Conservation (phyloP, 2,113 vertebrate genomes). For the Phaethon lepturus region DNA sequence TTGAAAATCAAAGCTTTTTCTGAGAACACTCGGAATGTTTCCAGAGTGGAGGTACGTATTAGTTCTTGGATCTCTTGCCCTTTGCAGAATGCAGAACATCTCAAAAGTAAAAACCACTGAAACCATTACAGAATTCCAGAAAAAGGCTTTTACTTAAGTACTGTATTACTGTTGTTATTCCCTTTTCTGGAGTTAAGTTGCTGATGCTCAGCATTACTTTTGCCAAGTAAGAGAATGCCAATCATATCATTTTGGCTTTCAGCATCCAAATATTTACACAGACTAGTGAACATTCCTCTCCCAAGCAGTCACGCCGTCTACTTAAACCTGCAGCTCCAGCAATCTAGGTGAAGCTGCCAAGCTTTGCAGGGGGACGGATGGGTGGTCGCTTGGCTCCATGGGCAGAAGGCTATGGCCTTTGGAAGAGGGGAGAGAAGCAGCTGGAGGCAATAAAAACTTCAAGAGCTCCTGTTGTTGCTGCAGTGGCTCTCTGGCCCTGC, state of each 20-base stretch:
- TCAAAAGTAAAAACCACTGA: not conserved
- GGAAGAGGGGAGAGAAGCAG: not conserved
- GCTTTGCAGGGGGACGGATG: not conserved
- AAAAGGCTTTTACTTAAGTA: not conserved
- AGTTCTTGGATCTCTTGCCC: not conserved
- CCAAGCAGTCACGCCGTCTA: rapidly evolving
- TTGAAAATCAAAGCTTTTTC: not conserved
- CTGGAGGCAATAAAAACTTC: not conserved
- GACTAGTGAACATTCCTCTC: not conserved
- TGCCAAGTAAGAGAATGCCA: not conserved
- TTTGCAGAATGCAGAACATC: not conserved
- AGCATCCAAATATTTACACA: not conserved
- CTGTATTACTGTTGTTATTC: not conserved
- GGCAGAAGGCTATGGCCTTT: not conserved
- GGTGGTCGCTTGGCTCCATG: rapidly evolving
- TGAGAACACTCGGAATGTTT: not conserved
- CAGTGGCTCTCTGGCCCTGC: not conserved
- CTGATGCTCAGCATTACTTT: not conserved
- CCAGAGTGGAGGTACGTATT: rapidly evolving
- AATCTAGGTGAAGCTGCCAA: not conserved
- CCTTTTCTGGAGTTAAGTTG: not conserved
- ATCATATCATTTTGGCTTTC: not conserved
- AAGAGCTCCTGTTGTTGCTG: not conserved
- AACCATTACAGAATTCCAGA: not conserved
- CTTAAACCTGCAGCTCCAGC: not conserved